Evolutionary conservation across 1,140 invertebrate species (phyloP).

Genomic region (Lamellibrachia luymesi): DNA sequence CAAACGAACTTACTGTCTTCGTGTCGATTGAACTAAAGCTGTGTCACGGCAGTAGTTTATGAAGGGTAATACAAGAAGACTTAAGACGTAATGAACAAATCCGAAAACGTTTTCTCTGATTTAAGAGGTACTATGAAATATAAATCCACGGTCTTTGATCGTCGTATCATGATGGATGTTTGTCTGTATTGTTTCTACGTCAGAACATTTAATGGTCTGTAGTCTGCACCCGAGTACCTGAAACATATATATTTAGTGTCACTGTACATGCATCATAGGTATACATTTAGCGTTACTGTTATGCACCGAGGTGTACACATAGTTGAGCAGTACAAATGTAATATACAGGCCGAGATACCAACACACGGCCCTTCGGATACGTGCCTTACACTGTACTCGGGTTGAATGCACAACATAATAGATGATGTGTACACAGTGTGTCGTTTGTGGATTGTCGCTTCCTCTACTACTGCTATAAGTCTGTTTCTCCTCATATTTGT

Average conservation of each 20-base stretch:
- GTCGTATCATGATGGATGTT: not conserved
- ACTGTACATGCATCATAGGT: not conserved
- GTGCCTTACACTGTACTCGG: not conserved
- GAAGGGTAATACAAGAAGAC: not conserved
- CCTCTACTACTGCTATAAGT: not conserved
- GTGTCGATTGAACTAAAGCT: not conserved
- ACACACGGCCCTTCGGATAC: not conserved
- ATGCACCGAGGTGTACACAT: not conserved
- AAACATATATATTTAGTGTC: not conserved
- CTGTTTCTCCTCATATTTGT: not conserved
- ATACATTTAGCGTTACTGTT: not conserved
- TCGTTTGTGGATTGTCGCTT: no score
- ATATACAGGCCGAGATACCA: not conserved
- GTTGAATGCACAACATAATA: not conserved
- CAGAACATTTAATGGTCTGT: not conserved
- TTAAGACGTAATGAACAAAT: not conserved
- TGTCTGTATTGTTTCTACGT: not conserved
- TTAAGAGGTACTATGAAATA: not conserved
- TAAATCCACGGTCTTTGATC: not conserved
- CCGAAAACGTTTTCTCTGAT: not conserved
- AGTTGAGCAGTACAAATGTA: not conserved
- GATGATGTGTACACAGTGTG: not conserved
- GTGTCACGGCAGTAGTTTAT: not conserved
- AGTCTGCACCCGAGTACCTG: not conserved
- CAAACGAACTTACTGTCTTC: not conserved